Base-by-base conservation (phyloP, 1,140 invertebrate species). In the Camponotus vicinus region DNA sequence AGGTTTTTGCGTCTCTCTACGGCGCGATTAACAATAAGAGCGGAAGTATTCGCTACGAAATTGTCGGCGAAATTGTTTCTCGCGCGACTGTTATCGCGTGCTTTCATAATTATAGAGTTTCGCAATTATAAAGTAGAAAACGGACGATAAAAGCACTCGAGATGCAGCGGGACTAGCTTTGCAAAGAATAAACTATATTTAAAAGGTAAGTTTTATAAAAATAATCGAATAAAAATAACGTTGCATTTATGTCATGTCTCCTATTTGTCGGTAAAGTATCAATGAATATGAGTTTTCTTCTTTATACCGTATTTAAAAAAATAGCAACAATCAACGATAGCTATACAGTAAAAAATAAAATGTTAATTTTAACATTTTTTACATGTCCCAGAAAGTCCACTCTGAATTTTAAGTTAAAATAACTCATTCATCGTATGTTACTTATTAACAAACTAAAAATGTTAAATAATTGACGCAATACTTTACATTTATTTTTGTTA, bases 1-100 rank as follows among this genome's bases (percentile, higher is more conserved):
- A 45, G 69, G 11, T 75, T 82, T 61, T 83, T 83, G 52, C 66
- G 52, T 18, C 49, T 52, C 32, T 45, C 27, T 75, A 40, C 2
- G 13, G 18, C 5, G 69, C 40, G 79, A 83, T 83, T 75, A 75
- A 75, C 69, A 75, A 83, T 32, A 59, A 71, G 52, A 15, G 63
- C 5, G 34, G 34, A 69, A 80, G 40, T 40, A 80, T 80, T 55
- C 6, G 49, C 52, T 55, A 32, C 18, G 18, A 70, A 73, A 27
- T 73, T 6, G 67, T 21, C n/a, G 34, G 3, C 11, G 55, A 13
- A 45, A 37, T 83, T 73, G 57, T 61, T 59, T 71, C 27, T 27
- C 15, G 15, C 13, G 27, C 27, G 27, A 45, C 7, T 49, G 27
- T 59, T 40, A 37, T 55, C 37, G 6, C 27, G 11, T 34, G 57